phyloP scores from a whole-genome alignment of 2,797 vertebrate species.

The Myripristis murdjan region DNA sequence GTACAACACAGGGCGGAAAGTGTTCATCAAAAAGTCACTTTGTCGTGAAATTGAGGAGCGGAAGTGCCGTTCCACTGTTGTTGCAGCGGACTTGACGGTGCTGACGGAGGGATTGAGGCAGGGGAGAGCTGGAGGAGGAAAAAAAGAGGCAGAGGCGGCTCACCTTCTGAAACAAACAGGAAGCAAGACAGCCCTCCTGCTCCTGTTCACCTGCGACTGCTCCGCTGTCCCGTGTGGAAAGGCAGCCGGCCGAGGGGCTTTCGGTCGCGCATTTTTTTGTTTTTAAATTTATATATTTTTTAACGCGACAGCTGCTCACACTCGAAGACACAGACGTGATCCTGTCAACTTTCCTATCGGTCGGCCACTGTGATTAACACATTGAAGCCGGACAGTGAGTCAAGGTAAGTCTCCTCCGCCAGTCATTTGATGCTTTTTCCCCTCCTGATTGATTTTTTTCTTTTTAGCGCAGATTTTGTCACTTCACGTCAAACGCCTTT shows the following conservation, averaged over 20 bases:
- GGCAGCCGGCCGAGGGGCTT: background rate
- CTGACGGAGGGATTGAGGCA: slow-evolving; percentile 9
- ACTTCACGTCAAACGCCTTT: slow-evolving; percentile 14
- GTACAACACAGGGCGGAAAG: too few relatives aligned
- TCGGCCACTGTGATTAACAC: slow-evolving; percentile 22
- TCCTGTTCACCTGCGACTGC: slow-evolving; percentile 67
- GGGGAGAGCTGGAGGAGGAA: slow-evolving; percentile 48
- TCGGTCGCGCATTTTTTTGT: background rate
- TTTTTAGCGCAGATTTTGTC: too few relatives aligned
- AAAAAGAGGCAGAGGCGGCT: slow-evolving; percentile 38
- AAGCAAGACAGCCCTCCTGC: slow-evolving; percentile 65
- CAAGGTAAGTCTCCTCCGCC: slow-evolving; percentile 54
- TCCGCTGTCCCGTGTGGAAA: background rate
- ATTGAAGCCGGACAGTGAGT: slow-evolving; percentile 3
- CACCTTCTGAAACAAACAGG: slow-evolving; percentile 77
- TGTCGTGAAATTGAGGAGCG: slow-evolving; percentile 41
- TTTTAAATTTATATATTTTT: too few relatives aligned
- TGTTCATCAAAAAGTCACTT: slow-evolving; percentile 1
- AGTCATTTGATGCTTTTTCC: background rate
- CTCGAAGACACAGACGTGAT: slow-evolving; percentile 1
- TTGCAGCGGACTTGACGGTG: background rate
- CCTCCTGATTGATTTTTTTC: background rate
- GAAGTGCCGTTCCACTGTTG: slow-evolving; percentile 11
- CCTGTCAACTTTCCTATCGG: slow-evolving; percentile 27
- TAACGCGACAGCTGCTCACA: background rate